Base-by-base conservation (phyloP, 2,113 vertebrate species). In the Phodopus roborovskii region DNA sequence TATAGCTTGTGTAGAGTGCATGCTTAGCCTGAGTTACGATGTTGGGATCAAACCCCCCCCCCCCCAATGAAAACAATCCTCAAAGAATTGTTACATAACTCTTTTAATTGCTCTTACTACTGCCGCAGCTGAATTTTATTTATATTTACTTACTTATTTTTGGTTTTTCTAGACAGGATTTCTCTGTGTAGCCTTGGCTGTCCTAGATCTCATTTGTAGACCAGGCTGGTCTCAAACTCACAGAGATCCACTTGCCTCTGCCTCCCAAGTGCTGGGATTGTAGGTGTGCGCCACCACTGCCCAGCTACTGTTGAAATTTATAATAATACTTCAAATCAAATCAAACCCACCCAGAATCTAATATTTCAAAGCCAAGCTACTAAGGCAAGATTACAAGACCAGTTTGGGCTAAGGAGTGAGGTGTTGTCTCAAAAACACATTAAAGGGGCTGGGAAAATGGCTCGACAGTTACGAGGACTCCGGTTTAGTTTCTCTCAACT, bases 231-330 rank as follows among this genome's bases (percentile, higher is more conserved):
- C 53, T 81, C 19, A 19, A 71, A 71, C 70, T 71, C 36, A 75
- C 10, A n/a, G 48, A 79, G 50, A 79, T 71, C 36, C 0, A 5
- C 24, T 42, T 75, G 42, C 26, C 39, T 82, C 79, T 82, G 36
- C 36, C 56, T 82, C 79, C 3, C 7, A n/a, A 82, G 19, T 24
- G 33, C 22, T 82, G 79, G 79, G 36, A 60, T 24, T 82, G 26
- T 58, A 81, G 22, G 20, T 36, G 3, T 53, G 17, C 9, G 2
- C 48, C 30, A 53, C 10, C 75, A n/a, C 78, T 4, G 53, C 6
- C 53, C 20, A 8, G 20, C 11, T 92, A 1, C 71, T 74, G 36
- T 91, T 90, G 91, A 91, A 91, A 96, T 85, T 36, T 79, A 62
- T 60, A 79, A 0, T 24, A 45, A 19, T n/a, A 24, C 60, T 58